Conservation (phyloP, 2,797 vertebrate species). For the Etheostoma nigrum region DNA sequence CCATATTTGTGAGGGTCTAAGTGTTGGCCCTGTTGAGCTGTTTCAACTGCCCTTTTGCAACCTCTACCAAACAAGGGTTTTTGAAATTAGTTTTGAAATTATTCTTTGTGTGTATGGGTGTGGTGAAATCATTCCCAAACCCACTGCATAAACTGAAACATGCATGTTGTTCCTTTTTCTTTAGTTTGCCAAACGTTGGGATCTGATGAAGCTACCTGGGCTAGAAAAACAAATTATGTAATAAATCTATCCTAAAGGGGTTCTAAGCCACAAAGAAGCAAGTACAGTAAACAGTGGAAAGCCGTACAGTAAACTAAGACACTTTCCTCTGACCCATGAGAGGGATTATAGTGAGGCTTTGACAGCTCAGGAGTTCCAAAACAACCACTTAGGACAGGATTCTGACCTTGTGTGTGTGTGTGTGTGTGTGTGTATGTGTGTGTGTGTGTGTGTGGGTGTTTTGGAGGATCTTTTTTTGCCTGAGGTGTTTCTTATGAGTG, state of each 20-base stretch:
- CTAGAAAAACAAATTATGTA: background rate
- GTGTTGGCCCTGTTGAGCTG: background rate
- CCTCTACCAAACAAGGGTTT: background rate
- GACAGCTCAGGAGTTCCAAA: conserved; percentile 67
- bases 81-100: background rate
- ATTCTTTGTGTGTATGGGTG: background rate
- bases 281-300: conserved; percentile 42
- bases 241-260: conserved; percentile 11
- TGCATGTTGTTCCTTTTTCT: background rate
- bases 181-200: no score
- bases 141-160: conserved; percentile 6
- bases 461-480: conserved; percentile 35
- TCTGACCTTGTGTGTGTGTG: conserved; percentile 40
- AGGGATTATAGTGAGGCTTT: conserved; percentile 61
- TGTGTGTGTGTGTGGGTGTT: conserved; percentile 22
- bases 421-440: conserved; percentile 25
- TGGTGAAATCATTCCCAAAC: background rate
- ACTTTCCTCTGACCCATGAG: conserved; percentile 65
- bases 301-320: conserved; percentile 57
- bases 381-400: conserved; percentile 71
- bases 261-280: conserved; percentile 1
- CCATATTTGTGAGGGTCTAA: conserved; percentile 41
- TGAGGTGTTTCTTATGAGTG: conserved; percentile 45
- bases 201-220: background rate
- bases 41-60: background rate